These are phyloP conservation scores for Sitobion miscanthi DNA, from an alignment of 1,140 invertebrate species.

Conservation along the genomic window DNA sequence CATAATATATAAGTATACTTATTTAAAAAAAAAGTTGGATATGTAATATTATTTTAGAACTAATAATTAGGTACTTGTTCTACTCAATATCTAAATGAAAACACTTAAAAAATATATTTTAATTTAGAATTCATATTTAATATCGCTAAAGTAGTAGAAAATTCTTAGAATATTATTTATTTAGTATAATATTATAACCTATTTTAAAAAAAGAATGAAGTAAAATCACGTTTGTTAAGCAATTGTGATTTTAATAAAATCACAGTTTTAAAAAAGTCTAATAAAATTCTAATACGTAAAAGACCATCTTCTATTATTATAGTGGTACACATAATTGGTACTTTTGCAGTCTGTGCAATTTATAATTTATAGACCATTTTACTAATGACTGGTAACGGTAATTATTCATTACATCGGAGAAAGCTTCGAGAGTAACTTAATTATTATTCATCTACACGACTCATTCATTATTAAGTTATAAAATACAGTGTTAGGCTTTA, in stretches of 20 bases:
- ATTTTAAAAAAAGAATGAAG: not conserved
- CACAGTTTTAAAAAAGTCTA: not conserved
- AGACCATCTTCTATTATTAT: not conserved
- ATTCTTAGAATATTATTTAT: not conserved
- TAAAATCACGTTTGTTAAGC: not conserved
- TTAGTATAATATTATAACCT: not conserved
- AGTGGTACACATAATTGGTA: not conserved
- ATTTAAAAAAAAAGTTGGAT: too few relatives aligned
- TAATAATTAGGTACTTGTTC: too few relatives aligned
- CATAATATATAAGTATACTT: too few relatives aligned
- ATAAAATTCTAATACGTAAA: not conserved
- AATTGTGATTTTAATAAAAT: not conserved
- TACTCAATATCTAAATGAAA: too few relatives aligned
- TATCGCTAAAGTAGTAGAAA: not conserved
- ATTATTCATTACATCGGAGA: constrained; percentile 25
- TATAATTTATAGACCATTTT: constrained; percentile 46
- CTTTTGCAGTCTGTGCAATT: not conserved
- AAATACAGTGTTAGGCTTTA: not conserved
- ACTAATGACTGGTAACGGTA: constrained; percentile 39
- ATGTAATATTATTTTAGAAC: too few relatives aligned
- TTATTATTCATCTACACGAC: constrained; percentile 42
- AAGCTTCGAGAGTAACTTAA: constrained; percentile 45
- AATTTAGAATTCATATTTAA: not conserved
- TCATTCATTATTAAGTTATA: constrained; percentile 35
- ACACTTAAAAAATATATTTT: not conserved